Conservation (phyloP, 2,113 vertebrate genomes). For the Ceyx margarethae region DNA sequence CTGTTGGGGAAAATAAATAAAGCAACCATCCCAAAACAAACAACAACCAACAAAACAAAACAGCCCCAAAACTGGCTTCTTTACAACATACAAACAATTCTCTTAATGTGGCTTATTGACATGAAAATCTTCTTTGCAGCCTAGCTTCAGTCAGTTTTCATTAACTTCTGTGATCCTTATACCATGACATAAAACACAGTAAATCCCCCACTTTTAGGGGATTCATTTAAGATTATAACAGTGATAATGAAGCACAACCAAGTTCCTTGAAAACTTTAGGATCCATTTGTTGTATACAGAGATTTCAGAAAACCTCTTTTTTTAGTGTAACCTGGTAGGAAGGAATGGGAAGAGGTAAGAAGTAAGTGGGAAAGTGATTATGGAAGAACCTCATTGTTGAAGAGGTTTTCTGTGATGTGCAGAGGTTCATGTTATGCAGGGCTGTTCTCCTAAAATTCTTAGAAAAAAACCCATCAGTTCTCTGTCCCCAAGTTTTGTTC, state of each 20-base stretch:
- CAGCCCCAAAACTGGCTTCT: not conserved
- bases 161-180: not conserved
- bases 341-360: not conserved
- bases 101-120: not conserved
- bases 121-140: not conserved
- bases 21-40: not conserved
- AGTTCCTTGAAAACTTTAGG: not conserved
- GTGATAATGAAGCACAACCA: not conserved
- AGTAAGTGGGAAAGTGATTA: not conserved
- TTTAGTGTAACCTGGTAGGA: not conserved
- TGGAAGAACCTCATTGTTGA: not conserved
- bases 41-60: not conserved
- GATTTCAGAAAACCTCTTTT: not conserved
- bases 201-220: not conserved
- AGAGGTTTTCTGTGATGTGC: not conserved
- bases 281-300: not conserved
- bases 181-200: not conserved
- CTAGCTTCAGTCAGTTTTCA: not conserved
- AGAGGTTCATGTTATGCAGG: not conserved
- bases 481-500: not conserved
- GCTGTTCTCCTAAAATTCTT: not conserved
- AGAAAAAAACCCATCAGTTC: fast-evolving
- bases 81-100: not conserved
- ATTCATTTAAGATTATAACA: not conserved
- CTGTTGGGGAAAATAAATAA: not conserved